These are phyloP conservation scores for Phyllotis vaccarum DNA, from an alignment of 2,797 vertebrate species.

Conservation along the genomic window DNA sequence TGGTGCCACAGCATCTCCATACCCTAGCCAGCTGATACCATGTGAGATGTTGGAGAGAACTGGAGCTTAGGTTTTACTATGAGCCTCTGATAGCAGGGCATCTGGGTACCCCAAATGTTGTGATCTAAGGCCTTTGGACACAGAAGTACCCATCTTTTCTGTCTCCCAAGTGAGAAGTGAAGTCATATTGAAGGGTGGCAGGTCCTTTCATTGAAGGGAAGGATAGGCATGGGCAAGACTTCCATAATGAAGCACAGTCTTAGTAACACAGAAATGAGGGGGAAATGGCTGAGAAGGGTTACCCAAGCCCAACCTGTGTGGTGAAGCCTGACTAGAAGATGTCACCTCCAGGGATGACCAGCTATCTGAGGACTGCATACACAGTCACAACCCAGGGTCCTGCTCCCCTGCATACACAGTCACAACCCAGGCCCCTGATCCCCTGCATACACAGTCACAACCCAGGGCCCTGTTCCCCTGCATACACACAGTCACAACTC, in stretches of 20 bases:
- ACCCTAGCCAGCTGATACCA: neutral
- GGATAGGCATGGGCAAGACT: fast-evolving
- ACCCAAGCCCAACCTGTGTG: fast-evolving
- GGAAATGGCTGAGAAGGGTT: neutral
- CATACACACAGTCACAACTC: too few species aligned
- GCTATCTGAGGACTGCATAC: neutral
- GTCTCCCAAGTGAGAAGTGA: neutral
- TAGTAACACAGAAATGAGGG: neutral
- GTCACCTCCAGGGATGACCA: too few species aligned
- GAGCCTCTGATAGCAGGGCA: fast-evolving
- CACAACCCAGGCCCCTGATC: too few species aligned
- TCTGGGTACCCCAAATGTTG: neutral
- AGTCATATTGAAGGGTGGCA: fast-evolving
- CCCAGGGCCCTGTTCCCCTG: too few species aligned
- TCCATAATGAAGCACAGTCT: fast-evolving
- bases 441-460: too few species aligned
- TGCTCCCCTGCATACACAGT: neutral
- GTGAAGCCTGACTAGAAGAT: fast-evolving
- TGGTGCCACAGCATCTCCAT: fast-evolving
- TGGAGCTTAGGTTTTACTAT: fast-evolving
- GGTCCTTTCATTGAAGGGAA: neutral
- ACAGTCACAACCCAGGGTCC: neutral
- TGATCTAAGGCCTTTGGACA: neutral
- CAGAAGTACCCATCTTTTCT: neutral
- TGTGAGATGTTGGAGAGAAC: neutral